Conservation (phyloP, 2,797 vertebrate species). For the Gastrophryne carolinensis region DNA sequence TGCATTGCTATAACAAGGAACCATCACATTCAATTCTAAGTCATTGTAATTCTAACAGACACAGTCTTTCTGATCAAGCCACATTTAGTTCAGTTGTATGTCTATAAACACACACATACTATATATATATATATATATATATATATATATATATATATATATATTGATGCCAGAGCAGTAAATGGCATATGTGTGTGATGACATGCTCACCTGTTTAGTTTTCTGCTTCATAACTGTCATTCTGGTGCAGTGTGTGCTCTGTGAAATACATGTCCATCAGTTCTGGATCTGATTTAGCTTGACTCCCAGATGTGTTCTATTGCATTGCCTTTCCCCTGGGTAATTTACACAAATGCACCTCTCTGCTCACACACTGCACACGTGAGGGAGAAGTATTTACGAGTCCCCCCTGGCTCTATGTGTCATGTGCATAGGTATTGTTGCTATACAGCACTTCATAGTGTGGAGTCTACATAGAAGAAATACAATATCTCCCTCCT, state of each 20-base stretch:
- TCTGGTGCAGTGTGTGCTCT: background rate
- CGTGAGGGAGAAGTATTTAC: slow-evolving; percentile 3
- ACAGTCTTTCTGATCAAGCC: background rate
- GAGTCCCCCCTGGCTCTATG: background rate
- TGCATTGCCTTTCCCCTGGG: background rate
- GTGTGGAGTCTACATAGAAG: background rate
- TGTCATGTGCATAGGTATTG: background rate
- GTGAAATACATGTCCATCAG: background rate
- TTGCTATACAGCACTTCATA: background rate
- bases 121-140: no score
- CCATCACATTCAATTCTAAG: no score
- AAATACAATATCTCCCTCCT: slow-evolving; percentile 3
- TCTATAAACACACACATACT: background rate
- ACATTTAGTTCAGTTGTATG: background rate
- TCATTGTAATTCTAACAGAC: background rate
- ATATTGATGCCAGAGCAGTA: no score
- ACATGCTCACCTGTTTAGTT: background rate
- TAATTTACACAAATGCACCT: background rate
- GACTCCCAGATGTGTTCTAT: background rate
- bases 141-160: no score
- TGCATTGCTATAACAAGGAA: no score
- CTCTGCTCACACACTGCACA: background rate
- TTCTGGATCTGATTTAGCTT: background rate
- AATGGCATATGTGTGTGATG: background rate
- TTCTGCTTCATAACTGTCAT: background rate